A percentile compares a stretch with the other conserved stretches of the same genome.
Conservation (phyloP, 2,888 invertebrate species). For the Ypsolopha sequella region DNA sequence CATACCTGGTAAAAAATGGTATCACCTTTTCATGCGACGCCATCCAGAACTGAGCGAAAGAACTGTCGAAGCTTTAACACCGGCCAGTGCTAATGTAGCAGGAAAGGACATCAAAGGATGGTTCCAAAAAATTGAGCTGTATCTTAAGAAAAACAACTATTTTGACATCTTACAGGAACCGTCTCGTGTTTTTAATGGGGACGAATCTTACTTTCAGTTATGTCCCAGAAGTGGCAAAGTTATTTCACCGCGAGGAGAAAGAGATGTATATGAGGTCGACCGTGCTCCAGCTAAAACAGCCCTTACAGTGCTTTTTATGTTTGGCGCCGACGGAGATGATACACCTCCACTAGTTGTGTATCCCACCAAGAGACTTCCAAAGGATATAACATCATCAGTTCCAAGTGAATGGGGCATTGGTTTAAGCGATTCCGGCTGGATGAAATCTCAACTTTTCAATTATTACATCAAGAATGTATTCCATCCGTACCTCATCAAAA, state of each 20-base stretch:
- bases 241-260: too few species aligned
- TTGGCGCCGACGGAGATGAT: slow-evolving; percentile 21
- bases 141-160: slow-evolving; percentile 12
- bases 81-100: neutral
- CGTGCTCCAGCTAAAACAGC: slow-evolving; percentile 20
- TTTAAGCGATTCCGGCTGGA: too few species aligned
- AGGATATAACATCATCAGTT: too few species aligned
- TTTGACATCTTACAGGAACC: slow-evolving; percentile 22
- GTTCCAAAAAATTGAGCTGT: neutral
- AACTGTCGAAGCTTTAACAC: neutral
- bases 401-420: too few species aligned
- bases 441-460: too few species aligned
- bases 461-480: too few species aligned
- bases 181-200: slow-evolving; percentile 24
- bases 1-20: too few species aligned
- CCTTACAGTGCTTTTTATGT: slow-evolving; percentile 30
- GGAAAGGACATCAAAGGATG: slow-evolving; percentile 1
- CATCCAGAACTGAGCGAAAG: slow-evolving; percentile 14
- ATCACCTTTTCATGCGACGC: slow-evolving; percentile 13
- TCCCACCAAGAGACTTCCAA: too few species aligned
- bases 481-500: too few species aligned
- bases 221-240: too few species aligned
- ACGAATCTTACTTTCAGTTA: slow-evolving; percentile 27
- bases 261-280: slow-evolving; percentile 26
- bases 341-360: slow-evolving; percentile 27